These are phyloP conservation scores for Colaptes auratus DNA, from an alignment of 2,113 vertebrate species.

Conservation along the genomic window DNA sequence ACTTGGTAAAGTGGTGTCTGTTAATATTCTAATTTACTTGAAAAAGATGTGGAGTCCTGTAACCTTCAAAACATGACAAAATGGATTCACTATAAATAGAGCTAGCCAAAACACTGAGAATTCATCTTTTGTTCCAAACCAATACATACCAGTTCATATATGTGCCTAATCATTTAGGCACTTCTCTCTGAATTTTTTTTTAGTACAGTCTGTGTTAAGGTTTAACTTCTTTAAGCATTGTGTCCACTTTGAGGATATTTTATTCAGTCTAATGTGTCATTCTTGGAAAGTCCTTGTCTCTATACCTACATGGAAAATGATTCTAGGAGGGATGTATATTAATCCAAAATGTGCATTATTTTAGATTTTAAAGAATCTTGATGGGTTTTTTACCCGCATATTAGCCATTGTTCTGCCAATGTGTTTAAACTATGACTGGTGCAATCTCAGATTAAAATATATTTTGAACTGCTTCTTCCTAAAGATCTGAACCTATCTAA, in stretches of 20 bases:
- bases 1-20: not conserved
- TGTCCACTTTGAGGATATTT: not conserved
- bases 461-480: not conserved
- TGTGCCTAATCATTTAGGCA: not conserved
- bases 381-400: not conserved
- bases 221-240: not conserved
- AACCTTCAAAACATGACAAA: slow-evolving; percentile 50
- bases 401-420: not conserved
- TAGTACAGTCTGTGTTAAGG: not conserved
- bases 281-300: not conserved
- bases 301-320: not conserved
- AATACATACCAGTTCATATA: not conserved
- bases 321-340: not conserved
- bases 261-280: rapidly evolving
- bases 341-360: not conserved
- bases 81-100: slow-evolving; percentile 27
- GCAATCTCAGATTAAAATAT: not conserved
- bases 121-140: not conserved
- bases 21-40: slow-evolving; percentile 18
- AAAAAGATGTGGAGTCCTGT: slow-evolving; percentile 17
- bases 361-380: not conserved
- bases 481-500: not conserved
- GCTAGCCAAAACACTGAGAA: not conserved
- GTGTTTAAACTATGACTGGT: not conserved
- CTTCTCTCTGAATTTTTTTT: not conserved